Evolutionary conservation across 2,113 vertebrate species (phyloP).

Genomic region (Gallinago paraguaiae): DNA sequence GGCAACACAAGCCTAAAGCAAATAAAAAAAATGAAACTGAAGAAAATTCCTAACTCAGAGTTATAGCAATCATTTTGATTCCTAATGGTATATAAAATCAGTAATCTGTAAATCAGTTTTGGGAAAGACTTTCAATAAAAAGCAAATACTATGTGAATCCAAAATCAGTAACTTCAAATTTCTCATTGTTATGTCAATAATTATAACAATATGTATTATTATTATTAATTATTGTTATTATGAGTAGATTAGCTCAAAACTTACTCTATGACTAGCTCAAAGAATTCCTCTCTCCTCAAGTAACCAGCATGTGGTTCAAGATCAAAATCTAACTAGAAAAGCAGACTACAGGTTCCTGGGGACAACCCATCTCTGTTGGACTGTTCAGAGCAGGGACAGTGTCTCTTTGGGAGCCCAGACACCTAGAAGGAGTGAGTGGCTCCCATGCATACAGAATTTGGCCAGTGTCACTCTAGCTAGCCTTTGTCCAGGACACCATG

Average conservation of each 20-base stretch:
- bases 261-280: background rate
- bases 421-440: accelerated
- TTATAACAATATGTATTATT: background rate
- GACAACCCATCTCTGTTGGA: background rate
- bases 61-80: background rate
- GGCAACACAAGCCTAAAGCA: constrained; percentile 90
- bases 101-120: background rate
- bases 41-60: background rate
- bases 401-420: background rate
- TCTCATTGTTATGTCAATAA: background rate
- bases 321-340: background rate
- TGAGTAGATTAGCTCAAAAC: background rate
- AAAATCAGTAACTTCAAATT: background rate
- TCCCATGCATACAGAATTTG: background rate
- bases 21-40: background rate
- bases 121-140: background rate
- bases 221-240: background rate
- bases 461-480: background rate
- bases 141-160: background rate
- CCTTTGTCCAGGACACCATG: background rate
- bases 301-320: background rate
- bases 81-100: too few species aligned
- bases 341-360: background rate
- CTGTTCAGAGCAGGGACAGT: background rate
- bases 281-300: background rate